phyloP scores from a whole-genome alignment of 1,140 invertebrate species.

The Bombus superbus region DNA sequence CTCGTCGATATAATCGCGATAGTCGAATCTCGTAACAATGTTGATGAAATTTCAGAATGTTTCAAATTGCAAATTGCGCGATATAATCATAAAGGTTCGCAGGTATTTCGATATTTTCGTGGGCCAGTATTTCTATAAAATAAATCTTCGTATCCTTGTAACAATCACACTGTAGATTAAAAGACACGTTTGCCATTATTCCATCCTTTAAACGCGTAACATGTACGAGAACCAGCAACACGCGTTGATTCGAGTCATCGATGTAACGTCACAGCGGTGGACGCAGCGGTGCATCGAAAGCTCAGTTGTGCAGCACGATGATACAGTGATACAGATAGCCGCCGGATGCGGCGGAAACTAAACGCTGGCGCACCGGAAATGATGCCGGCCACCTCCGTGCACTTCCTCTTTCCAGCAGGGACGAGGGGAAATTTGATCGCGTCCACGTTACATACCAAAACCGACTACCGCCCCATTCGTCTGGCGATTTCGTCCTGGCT shows the following conservation, averaged over 20 bases:
- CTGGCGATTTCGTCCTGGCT: slow-evolving; percentile 53
- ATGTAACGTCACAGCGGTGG: slow-evolving; percentile 8
- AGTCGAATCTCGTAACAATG: too few relatives aligned
- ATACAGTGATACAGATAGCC: slow-evolving; percentile 72
- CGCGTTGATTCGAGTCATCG: slow-evolving; percentile 24
- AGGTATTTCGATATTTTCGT: too few relatives aligned
- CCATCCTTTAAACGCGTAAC: neutral
- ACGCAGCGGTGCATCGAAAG: neutral
- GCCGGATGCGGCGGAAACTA: slow-evolving; percentile 78
- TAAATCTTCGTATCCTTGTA: too few relatives aligned
- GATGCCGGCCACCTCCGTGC: slow-evolving; percentile 71
- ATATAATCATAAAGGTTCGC: too few relatives aligned
- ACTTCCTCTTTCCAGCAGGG: slow-evolving; percentile 63
- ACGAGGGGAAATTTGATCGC: slow-evolving; percentile 69
- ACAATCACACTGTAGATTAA: neutral
- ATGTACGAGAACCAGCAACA: neutral
- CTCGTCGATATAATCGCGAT: too few relatives aligned
- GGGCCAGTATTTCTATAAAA: too few relatives aligned
- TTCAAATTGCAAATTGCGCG: too few relatives aligned
- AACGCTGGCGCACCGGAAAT: slow-evolving; percentile 77
- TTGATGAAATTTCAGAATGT: too few relatives aligned
- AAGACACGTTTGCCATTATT: too few relatives aligned
- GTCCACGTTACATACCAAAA: slow-evolving; percentile 35
- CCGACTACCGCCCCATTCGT: slow-evolving; percentile 45
- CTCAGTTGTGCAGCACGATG: slow-evolving; percentile 52